Evolutionary conservation across 1,140 invertebrate species (phyloP).

Genomic region (Bombus affinis): DNA sequence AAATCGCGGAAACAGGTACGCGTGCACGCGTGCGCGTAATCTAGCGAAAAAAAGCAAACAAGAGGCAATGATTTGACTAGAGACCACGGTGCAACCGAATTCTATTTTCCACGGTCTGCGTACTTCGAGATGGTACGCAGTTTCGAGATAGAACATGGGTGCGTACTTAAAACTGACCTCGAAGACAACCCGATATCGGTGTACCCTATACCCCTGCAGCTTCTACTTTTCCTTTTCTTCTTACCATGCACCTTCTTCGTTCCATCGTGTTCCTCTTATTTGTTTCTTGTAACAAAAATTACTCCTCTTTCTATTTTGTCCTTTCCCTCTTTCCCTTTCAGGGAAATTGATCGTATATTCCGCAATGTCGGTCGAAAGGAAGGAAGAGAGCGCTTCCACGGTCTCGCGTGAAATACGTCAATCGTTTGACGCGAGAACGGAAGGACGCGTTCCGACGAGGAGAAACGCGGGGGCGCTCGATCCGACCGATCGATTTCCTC

Average conservation of each 20-base stretch:
- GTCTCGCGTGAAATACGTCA: not conserved
- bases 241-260: not conserved
- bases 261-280: not conserved
- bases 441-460: not conserved
- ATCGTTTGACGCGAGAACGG: not conserved
- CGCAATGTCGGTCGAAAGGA: not conserved
- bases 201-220: conserved; percentile 11
- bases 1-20: not conserved
- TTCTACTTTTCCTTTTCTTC: not conserved
- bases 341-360: not conserved
- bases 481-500: not conserved
- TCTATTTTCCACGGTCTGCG: conserved; percentile 31
- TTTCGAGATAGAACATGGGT: conserved; percentile 33
- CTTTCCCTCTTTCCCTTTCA: not conserved
- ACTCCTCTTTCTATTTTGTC: not conserved
- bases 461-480: not conserved
- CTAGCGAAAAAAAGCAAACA: not conserved
- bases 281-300: no score
- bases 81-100: conserved; percentile 28
- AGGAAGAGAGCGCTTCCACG: not conserved
- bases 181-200: conserved; percentile 44
- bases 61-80: conserved; percentile 20
- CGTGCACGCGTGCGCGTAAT: not conserved
- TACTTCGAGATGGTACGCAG: conserved; percentile 21
- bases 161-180: conserved; percentile 46